Conservation (phyloP, 2,888 invertebrate genomes). For the Diarsia dahlii region DNA sequence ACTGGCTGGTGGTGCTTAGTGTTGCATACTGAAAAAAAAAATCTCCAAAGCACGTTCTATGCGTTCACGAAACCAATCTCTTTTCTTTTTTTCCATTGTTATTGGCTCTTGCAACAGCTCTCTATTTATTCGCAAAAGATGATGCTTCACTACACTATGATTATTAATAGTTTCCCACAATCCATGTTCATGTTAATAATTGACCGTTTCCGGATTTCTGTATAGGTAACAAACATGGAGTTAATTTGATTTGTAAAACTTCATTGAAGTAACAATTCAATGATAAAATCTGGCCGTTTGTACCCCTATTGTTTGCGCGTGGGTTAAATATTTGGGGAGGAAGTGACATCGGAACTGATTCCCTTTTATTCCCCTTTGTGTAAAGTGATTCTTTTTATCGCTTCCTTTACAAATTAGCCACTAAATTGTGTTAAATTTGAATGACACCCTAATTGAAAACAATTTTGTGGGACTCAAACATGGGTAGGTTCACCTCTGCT, state of each 20-base stretch:
- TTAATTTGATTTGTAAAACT: slow-evolving; percentile 42
- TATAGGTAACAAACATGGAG: slow-evolving; percentile 10
- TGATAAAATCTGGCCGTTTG: slow-evolving; percentile 19
- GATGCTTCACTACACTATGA: slow-evolving; percentile 16
- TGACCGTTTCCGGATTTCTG: slow-evolving; percentile 36
- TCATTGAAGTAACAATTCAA: slow-evolving; percentile 32
- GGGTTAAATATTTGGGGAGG: slow-evolving; percentile 27
- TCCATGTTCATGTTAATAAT: slow-evolving; percentile 34
- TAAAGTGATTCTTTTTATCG: slow-evolving; percentile 22
- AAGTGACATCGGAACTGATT: slow-evolving; percentile 28
- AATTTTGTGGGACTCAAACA: not conserved
- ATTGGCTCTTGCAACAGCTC: not conserved
- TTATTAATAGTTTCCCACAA: slow-evolving; percentile 26
- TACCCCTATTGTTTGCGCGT: slow-evolving; percentile 34
- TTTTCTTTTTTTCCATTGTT: slow-evolving; percentile 31
- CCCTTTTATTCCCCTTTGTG: slow-evolving; percentile 10
- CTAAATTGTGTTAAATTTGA: slow-evolving; percentile 18
- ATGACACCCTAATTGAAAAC: not conserved
- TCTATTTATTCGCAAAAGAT: not conserved
- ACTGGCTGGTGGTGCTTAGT: slow-evolving; percentile 5
- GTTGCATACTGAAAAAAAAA: not conserved
- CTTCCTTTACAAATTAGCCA: slow-evolving; percentile 25
- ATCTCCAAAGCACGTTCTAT: slow-evolving; percentile 5
- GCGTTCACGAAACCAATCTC: not conserved
- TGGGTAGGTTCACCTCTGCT: not conserved